A percentile compares a stretch with the other conserved stretches of the same genome.
These are phyloP conservation scores for Xenotilapia longispinis DNA, from an alignment of 2,113 vertebrate genomes.

Conservation along the genomic window DNA sequence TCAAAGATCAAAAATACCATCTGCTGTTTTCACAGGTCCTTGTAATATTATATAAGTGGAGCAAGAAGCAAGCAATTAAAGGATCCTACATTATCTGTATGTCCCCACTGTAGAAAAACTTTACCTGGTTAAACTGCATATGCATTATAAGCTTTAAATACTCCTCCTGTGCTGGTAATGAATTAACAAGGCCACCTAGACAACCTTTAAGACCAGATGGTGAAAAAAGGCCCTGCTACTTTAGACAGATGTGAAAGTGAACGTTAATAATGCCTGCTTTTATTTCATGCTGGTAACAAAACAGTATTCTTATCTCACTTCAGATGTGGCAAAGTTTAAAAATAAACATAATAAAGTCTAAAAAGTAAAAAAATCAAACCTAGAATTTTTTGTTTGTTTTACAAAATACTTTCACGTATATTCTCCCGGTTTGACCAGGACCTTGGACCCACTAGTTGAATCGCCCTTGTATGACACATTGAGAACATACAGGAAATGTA, in stretches of 20 bases:
- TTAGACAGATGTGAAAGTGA: neutral
- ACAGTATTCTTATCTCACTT: neutral
- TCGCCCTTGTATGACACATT: neutral
- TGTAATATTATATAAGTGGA: neutral
- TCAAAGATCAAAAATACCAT: neutral
- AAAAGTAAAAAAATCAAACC: neutral
- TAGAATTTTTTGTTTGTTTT: neutral
- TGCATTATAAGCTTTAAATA: neutral
- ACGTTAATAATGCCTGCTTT: conserved; percentile 16
- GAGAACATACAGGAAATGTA: neutral
- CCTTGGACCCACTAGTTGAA: neutral
- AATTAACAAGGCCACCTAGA: neutral
- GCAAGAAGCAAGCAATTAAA: neutral
- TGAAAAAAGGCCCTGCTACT: neutral
- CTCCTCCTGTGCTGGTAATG: neutral
- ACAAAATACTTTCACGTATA: neutral
- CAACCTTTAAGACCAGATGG: neutral
- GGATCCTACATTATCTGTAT: neutral
- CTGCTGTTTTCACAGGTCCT: neutral
- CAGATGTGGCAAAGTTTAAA: neutral
- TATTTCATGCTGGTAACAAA: neutral
- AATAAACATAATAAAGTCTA: neutral
- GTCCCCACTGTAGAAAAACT: neutral
- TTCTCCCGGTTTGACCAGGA: neutral
- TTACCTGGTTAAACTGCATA: neutral